phyloP scores from a whole-genome alignment of 2,113 vertebrate species.

The Coregonus clupeaformis region DNA sequence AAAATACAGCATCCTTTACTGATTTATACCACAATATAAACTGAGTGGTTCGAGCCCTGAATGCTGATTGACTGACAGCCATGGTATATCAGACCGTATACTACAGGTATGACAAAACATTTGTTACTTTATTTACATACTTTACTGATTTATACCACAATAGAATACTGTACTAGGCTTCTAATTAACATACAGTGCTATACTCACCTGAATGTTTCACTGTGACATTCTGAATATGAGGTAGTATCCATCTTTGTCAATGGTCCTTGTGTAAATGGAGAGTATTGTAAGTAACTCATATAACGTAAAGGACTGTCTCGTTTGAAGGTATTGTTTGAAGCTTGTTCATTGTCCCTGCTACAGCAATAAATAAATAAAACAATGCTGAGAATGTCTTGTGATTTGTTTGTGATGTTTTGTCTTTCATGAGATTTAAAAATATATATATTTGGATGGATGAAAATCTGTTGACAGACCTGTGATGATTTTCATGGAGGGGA shows the following conservation, averaged over 20 bases:
- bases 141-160: no score
- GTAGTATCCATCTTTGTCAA: slow-evolving; percentile 14
- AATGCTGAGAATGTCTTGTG: not conserved
- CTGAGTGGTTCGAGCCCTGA: no score
- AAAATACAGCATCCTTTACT: no score
- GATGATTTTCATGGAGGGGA: not conserved
- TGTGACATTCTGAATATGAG: not conserved
- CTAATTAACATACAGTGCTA: slow-evolving; percentile 25
- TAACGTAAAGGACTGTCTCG: slow-evolving; percentile 55
- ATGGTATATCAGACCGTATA: no score
- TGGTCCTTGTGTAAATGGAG: slow-evolving; percentile 9
- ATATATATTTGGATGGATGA: slow-evolving; percentile 2
- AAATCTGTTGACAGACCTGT: no score
- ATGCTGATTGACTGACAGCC: no score
- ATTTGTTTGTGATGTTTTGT: not conserved
- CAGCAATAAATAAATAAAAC: slow-evolving; percentile 81
- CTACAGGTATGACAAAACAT: no score
- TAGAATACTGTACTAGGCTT: slow-evolving; percentile 5
- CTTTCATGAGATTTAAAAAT: not conserved
- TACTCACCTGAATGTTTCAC: slow-evolving; percentile 9
- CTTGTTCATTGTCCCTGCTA: slow-evolving; percentile 77
- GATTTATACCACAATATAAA: no score
- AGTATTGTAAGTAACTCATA: slow-evolving; percentile 15
- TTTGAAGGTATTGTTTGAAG: no score
- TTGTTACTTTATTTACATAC: no score